These are phyloP conservation scores for Cyclura pinguis DNA, from an alignment of 2,797 vertebrate species.

Conservation along the genomic window DNA sequence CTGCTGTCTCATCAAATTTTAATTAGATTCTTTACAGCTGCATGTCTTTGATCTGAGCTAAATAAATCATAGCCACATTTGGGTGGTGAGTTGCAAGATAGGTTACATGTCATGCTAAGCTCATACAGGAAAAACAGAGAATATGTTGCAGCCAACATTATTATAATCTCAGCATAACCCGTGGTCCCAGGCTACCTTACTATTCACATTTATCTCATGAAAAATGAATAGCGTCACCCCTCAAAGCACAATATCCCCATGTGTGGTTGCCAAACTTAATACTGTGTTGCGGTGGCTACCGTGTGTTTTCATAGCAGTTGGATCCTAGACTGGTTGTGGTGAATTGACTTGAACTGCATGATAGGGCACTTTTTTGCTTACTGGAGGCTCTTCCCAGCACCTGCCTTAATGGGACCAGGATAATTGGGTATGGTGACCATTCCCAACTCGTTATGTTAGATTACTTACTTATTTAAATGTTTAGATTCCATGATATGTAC, in stretches of 20 bases:
- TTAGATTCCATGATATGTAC: no score
- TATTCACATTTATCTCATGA: slow-evolving; percentile 28
- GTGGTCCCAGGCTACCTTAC: slow-evolving; percentile 31
- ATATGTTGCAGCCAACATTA: slow-evolving; percentile 46
- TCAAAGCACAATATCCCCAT: neutral
- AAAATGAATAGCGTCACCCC: neutral
- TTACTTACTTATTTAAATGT: no score
- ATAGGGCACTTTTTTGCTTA: neutral
- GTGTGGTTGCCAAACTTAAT: neutral
- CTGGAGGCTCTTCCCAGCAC: neutral
- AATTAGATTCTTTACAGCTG: slow-evolving; percentile 74
- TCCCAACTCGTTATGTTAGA: neutral
- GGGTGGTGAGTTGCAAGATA: slow-evolving; percentile 52
- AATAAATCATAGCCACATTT: slow-evolving; percentile 72
- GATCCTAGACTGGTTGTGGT: neutral
- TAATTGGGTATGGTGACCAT: neutral
- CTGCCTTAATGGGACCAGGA: neutral
- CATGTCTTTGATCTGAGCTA: slow-evolving; percentile 72
- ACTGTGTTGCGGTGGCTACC: neutral
- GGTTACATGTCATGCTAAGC: slow-evolving; percentile 65
- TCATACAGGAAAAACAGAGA: slow-evolving; percentile 61
- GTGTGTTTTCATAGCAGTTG: neutral
- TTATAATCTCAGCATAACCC: slow-evolving; percentile 50
- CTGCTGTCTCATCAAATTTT: slow-evolving; percentile 74
- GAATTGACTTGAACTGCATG: neutral